These are phyloP conservation scores for Mus spicilegus DNA, from an alignment of 2,113 vertebrate species.

Conservation along the genomic window DNA sequence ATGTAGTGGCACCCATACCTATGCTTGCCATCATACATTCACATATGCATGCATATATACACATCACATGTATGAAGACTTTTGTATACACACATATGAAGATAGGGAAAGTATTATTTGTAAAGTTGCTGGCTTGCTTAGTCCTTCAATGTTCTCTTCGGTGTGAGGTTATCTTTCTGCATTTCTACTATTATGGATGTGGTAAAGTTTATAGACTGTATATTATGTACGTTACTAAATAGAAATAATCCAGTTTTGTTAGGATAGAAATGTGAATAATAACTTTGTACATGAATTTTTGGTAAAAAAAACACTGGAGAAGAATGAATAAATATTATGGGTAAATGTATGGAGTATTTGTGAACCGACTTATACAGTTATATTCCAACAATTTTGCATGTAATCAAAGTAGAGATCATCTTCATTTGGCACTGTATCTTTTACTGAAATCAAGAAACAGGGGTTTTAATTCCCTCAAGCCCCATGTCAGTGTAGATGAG, in stretches of 20 bases:
- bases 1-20: background rate
- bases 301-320: background rate
- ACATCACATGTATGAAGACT: background rate
- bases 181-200: background rate
- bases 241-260: background rate
- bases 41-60: background rate
- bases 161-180: background rate
- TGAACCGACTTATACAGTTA: background rate
- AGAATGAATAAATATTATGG: background rate
- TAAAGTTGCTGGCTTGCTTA: background rate
- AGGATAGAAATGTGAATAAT: background rate
- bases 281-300: background rate
- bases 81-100: background rate
- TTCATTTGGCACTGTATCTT: background rate
- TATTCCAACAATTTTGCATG: background rate
- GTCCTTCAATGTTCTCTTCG: background rate
- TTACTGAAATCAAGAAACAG: background rate
- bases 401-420: background rate
- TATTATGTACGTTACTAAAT: background rate
- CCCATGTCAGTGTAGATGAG: background rate
- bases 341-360: background rate
- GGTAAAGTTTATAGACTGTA: background rate
- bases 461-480: background rate
- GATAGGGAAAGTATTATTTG: background rate
- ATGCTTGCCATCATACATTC: no score